Percentiles rank a stretch among this genome's conserved stretches.
Conservation (phyloP, 2,888 invertebrate species). For the Tupiocoris notatus region DNA sequence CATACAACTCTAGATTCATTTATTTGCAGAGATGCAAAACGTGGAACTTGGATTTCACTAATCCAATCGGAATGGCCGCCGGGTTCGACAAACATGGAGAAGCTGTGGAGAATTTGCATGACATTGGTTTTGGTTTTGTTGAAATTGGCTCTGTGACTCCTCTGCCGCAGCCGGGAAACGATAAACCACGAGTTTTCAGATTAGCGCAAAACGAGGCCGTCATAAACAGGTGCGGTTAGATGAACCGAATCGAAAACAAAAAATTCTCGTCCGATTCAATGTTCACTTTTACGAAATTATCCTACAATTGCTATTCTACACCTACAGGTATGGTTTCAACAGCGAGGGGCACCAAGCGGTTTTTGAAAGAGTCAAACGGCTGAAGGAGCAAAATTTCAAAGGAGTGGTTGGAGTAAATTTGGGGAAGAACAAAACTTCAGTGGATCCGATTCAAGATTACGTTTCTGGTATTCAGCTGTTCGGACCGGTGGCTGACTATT, state of each 20-base stretch:
- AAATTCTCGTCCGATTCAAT: not conserved
- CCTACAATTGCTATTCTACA: too few species aligned
- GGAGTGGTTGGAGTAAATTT: conserved; percentile 88
- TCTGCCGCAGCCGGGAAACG: conserved; percentile 87
- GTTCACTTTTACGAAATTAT: not conserved
- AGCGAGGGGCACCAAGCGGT: conserved; percentile 87
- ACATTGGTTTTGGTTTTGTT: conserved; percentile 90
- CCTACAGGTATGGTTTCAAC: conserved; percentile 82
- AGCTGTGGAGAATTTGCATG: conserved; percentile 75
- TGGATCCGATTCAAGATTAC: conserved; percentile 76
- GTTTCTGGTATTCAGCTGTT: conserved; percentile 81
- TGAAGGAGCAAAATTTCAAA: conserved; percentile 60
- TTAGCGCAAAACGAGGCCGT: conserved; percentile 80
- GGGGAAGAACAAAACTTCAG: conserved; percentile 88
- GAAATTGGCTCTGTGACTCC: conserved; percentile 97
- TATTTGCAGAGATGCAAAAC: conserved; percentile 66
- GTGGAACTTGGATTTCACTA: conserved; percentile 70
- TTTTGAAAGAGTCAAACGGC: conserved; percentile 61
- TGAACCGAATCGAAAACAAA: not conserved
- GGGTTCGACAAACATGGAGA: conserved; percentile 98
- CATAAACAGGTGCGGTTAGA: conserved; percentile 85
- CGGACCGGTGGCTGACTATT: conserved; percentile 83
- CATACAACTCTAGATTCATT: too few species aligned
- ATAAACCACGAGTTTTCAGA: conserved; percentile 88
- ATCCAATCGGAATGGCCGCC: conserved; percentile 96